phyloP scores from a whole-genome alignment of 2,888 invertebrate genomes.

The Tyria jacobaeae region DNA sequence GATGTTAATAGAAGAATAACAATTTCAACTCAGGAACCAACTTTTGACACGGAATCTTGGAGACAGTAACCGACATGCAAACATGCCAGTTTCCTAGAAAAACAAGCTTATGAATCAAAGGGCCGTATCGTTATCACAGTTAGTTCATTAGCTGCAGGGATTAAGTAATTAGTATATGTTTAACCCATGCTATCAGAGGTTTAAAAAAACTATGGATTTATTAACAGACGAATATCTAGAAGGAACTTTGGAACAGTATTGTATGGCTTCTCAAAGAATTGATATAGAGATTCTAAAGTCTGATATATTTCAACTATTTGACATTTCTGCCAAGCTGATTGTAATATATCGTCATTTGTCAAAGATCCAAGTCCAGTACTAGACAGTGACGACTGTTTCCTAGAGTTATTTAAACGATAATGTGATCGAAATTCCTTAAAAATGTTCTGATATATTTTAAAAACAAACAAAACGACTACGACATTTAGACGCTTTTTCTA shows the following conservation, averaged over 20 bases:
- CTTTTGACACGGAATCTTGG: no score
- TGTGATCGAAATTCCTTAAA: background rate
- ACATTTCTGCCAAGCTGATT: constrained; percentile 7
- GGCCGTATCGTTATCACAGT: no score
- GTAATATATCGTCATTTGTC: constrained; percentile 2
- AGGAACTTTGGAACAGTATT: background rate
- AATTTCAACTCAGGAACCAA: no score
- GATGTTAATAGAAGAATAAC: no score
- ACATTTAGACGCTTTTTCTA: no score
- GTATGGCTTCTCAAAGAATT: background rate
- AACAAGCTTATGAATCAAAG: no score
- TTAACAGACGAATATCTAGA: background rate
- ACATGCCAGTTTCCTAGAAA: no score
- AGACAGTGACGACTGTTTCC: background rate
- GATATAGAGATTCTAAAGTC: background rate
- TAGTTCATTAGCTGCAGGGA: no score
- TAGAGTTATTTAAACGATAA: background rate
- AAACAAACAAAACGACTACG: background rate
- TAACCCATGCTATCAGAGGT: no score
- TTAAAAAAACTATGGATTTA: no score
- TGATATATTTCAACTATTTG: constrained; percentile 7
- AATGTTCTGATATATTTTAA: background rate
- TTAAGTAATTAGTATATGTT: no score
- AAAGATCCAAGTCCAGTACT: constrained; percentile 14
- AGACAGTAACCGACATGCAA: no score